Evolutionary conservation across 1,140 invertebrate species (phyloP).

Genomic region (Platyscapa corneri): DNA sequence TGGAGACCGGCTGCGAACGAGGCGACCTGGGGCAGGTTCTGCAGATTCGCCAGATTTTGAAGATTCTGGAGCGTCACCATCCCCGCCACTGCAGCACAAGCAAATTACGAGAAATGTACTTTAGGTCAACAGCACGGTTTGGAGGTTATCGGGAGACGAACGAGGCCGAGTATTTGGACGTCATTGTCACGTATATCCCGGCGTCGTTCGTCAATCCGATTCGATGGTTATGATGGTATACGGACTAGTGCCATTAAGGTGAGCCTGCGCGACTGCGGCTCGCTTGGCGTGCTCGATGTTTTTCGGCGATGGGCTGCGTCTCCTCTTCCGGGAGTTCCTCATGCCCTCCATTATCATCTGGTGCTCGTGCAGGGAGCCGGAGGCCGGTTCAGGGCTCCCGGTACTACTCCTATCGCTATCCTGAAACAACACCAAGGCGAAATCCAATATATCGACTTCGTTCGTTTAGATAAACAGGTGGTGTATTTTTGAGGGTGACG

Average conservation of each 20-base stretch:
- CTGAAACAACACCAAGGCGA: slow-evolving; percentile 71
- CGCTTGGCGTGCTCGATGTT: slow-evolving; percentile 73
- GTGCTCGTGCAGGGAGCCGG: slow-evolving; percentile 70
- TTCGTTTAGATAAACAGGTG: background rate
- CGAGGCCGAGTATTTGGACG: background rate
- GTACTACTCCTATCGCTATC: slow-evolving; percentile 82
- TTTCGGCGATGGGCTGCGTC: slow-evolving; percentile 68
- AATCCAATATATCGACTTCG: background rate
- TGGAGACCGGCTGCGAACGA: slow-evolving; percentile 82
- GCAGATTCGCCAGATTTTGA: slow-evolving; percentile 83
- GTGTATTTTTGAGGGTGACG: too few relatives aligned
- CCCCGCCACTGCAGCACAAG: slow-evolving; percentile 79
- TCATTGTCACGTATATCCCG: background rate
- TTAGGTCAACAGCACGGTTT: background rate
- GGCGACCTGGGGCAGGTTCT: slow-evolving; percentile 80
- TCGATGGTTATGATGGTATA: slow-evolving; percentile 66
- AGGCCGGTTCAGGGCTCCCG: slow-evolving; percentile 79
- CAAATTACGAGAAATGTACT: background rate
- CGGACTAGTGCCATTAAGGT: slow-evolving; percentile 86
- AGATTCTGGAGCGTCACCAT: slow-evolving; percentile 85
- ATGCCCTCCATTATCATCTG: slow-evolving; percentile 71
- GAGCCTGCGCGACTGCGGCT: slow-evolving; percentile 73
- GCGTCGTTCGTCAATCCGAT: background rate
- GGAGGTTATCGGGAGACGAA: background rate
- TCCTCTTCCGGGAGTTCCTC: slow-evolving; percentile 68